Conservation (phyloP, 2,888 invertebrate genomes). For the Venusia cambrica region DNA sequence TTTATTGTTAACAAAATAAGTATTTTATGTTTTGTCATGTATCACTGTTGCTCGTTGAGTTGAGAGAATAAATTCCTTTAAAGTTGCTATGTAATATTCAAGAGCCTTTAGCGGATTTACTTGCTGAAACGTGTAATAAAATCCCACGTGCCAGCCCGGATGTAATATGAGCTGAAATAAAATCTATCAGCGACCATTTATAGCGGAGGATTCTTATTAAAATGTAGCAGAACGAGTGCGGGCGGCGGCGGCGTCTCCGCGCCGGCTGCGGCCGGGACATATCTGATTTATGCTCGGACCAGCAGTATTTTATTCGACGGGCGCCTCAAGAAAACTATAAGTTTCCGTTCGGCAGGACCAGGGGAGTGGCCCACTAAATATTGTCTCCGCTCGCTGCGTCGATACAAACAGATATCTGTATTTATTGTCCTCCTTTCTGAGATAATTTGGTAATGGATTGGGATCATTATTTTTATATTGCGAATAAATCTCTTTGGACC, state of each 20-base stretch:
- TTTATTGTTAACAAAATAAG: no score
- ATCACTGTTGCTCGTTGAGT: no score
- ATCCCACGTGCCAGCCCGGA: constrained; percentile 53
- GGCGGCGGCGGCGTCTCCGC: constrained; percentile 51
- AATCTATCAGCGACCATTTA: constrained; percentile 77
- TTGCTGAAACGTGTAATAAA: constrained; percentile 31
- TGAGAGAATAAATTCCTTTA: no score
- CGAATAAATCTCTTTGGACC: constrained; percentile 33
- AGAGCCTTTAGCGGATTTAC: no score
- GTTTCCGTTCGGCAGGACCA: constrained; percentile 78
- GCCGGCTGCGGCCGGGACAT: constrained; percentile 71
- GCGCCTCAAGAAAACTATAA: constrained; percentile 81
- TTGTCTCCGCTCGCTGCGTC: constrained; percentile 74
- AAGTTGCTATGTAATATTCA: no score
- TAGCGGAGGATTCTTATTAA: constrained; percentile 71
- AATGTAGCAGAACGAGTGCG: constrained; percentile 62
- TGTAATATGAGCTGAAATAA: constrained; percentile 72
- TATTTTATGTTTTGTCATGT: no score
- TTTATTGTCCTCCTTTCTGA: constrained; percentile 70
- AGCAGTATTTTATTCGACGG: constrained; percentile 79
- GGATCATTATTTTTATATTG: constrained; percentile 57
- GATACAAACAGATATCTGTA: constrained; percentile 74
- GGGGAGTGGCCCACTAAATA: constrained; percentile 78
- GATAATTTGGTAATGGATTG: constrained; percentile 77
- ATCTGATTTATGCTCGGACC: constrained; percentile 75